Evolutionary conservation across 2,888 invertebrate genomes (phyloP).

Genomic region (Germaria angustata): DNA sequence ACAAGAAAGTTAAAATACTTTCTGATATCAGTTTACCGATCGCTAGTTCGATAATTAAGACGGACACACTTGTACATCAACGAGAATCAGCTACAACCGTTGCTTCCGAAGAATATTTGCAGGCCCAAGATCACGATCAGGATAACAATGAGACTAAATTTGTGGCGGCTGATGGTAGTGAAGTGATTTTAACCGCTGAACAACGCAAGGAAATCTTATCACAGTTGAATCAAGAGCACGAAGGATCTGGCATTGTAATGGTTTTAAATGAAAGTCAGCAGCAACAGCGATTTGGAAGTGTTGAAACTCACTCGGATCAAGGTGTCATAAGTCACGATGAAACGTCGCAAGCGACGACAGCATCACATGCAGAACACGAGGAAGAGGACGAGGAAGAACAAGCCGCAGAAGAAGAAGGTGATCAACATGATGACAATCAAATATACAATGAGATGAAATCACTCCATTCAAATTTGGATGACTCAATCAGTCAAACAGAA

Average conservation of each 20-base stretch:
- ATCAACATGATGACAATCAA: conserved; percentile 74
- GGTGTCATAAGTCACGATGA: conserved; percentile 55
- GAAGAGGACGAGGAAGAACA: conserved; percentile 60
- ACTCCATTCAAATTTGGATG: conserved; percentile 53
- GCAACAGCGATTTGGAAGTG: conserved; percentile 27
- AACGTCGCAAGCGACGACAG: conserved; percentile 45
- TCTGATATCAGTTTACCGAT: conserved; percentile 79
- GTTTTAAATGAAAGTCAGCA: conserved; percentile 76
- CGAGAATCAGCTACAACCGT: conserved; percentile 80
- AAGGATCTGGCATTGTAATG: conserved; percentile 79
- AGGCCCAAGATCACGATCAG: conserved; percentile 60
- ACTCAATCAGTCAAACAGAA: conserved; percentile 65
- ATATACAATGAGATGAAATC: conserved; percentile 73
- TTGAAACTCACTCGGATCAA: conserved; percentile 47
- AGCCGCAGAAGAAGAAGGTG: conserved; percentile 63
- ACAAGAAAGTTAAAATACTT: conserved; percentile 81
- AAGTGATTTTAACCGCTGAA: conserved; percentile 78
- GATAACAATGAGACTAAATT: conserved; percentile 78
- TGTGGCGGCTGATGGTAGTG: conserved; percentile 81
- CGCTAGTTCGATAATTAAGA: conserved; percentile 70
- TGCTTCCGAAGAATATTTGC: conserved; percentile 80
- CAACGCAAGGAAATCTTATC: conserved; percentile 79
- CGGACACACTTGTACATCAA: conserved; percentile 81
- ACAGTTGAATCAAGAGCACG: conserved; percentile 78
- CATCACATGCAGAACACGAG: conserved; percentile 58